phyloP scores from a whole-genome alignment of 2,113 vertebrate species.

The Recurvirostra avosetta region DNA sequence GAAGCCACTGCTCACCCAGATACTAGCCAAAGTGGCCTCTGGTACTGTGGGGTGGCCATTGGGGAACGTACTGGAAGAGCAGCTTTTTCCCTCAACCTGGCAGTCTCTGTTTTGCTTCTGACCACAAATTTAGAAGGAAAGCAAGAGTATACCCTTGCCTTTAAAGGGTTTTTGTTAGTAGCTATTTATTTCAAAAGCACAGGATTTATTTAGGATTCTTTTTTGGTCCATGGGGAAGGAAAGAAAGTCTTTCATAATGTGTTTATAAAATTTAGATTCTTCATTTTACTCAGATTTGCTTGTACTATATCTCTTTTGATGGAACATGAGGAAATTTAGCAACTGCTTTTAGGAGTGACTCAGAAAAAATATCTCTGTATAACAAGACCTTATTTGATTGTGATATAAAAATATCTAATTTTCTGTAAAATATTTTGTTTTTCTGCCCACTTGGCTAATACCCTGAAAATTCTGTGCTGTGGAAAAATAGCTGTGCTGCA shows the following conservation, averaged over 20 bases:
- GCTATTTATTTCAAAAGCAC: neutral
- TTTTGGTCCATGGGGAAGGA: neutral
- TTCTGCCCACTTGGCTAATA: neutral
- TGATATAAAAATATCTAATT: neutral
- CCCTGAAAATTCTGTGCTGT: neutral
- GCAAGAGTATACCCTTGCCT: neutral
- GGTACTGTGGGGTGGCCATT: neutral
- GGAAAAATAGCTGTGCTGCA: neutral
- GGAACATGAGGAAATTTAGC: neutral
- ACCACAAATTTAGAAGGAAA: neutral
- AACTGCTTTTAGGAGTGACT: neutral
- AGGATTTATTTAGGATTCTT: neutral
- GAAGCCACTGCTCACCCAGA: neutral
- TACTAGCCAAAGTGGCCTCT: neutral
- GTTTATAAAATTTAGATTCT: neutral
- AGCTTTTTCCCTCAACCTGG: neutral
- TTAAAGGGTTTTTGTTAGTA: neutral
- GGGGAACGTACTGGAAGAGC: rapidly evolving
- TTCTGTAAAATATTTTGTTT: neutral
- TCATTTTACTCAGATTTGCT: neutral
- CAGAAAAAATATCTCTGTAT: neutral
- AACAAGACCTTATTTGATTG: neutral
- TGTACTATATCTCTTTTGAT: neutral
- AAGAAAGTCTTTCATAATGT: neutral
- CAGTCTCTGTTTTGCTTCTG: neutral